Conservation (phyloP, 2,888 invertebrate genomes). For the Cylindroiulus punctatus region DNA sequence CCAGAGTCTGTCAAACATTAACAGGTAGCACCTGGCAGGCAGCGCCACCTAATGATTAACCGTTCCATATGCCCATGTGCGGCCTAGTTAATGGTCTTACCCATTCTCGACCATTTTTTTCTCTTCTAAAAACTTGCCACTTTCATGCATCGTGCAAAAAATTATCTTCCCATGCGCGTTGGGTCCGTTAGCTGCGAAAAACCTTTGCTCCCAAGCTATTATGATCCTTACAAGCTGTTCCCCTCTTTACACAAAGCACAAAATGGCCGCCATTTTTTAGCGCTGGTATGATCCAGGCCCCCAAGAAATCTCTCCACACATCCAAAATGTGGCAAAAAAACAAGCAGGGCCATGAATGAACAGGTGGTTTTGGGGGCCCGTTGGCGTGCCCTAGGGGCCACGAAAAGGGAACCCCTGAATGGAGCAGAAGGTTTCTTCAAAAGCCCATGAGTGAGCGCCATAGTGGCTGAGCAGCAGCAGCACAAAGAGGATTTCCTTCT, state of each 20-base stretch:
- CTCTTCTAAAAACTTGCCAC: not conserved
- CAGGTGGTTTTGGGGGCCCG: constrained; percentile 21
- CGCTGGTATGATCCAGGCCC: not conserved
- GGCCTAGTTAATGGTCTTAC: not conserved
- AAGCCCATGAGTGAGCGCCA: not conserved
- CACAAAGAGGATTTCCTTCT: constrained; percentile 26
- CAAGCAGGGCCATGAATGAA: not conserved
- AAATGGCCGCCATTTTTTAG: constrained; percentile 3
- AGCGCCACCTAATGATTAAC: not conserved
- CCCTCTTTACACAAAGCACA: not conserved
- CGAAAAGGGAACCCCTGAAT: constrained; percentile 15
- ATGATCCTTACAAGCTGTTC: constrained; percentile 9
- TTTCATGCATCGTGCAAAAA: not conserved
- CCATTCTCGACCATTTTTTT: not conserved
- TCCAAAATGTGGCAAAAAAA: constrained; percentile 9
- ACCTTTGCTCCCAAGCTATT: constrained; percentile 4
- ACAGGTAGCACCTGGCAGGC: not conserved
- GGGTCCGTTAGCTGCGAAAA: not conserved
- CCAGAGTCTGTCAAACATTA: too few species aligned
- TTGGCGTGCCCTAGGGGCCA: constrained; percentile 12
- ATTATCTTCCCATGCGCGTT: not conserved
- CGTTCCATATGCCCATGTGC: not conserved
- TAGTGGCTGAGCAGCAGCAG: not conserved
- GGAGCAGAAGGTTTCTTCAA: not conserved
- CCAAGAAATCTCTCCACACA: not conserved